phyloP scores from a whole-genome alignment of 2,797 vertebrate genomes.

The Antrozous pallidus region DNA sequence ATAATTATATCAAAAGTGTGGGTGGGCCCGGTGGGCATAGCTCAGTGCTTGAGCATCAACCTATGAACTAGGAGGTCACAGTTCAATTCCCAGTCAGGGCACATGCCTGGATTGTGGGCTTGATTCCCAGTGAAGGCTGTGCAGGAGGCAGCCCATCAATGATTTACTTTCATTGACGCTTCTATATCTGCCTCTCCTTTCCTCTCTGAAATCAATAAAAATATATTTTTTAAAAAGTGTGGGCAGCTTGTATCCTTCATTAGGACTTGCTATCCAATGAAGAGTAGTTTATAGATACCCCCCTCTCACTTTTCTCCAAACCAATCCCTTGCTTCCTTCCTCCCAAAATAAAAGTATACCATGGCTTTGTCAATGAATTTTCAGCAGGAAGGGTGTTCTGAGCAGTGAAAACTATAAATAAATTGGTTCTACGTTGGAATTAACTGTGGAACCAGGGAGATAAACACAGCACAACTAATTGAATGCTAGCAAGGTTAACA shows the following conservation, averaged over 20 bases:
- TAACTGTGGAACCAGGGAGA: constrained; percentile 42
- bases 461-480: constrained; percentile 53
- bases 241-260: background rate
- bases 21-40: too few species aligned
- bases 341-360: background rate
- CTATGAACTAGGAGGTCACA: too few species aligned
- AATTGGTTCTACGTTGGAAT: constrained; percentile 25
- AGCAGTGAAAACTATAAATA: constrained; percentile 26
- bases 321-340: background rate
- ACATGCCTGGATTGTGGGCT: too few species aligned
- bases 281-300: background rate
- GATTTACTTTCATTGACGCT: too few species aligned
- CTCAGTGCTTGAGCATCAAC: too few species aligned
- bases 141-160: too few species aligned
- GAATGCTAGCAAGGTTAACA: constrained; percentile 5
- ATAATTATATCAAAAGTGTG: background rate
- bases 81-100: too few species aligned
- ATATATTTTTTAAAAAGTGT: background rate
- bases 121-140: too few species aligned
- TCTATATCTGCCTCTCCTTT: too few species aligned
- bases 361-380: background rate
- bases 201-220: too few species aligned
- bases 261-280: background rate
- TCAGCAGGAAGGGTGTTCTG: background rate
- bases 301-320: background rate